Conservation (phyloP, 2,797 vertebrate species). For the Malurus leucopterus region DNA sequence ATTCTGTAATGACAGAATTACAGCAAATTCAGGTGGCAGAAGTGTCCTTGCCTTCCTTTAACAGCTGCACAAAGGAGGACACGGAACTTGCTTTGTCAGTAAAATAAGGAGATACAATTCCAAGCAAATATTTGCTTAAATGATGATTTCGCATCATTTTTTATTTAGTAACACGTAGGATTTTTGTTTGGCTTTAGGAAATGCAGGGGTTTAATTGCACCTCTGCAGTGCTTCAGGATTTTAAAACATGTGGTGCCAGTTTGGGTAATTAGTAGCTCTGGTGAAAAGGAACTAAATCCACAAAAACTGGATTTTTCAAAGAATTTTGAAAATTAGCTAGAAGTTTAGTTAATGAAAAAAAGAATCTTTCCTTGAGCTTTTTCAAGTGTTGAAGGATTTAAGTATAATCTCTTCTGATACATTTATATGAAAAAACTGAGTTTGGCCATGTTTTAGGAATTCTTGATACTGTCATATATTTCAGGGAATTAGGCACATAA, state of each 20-base stretch:
- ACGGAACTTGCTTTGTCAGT: neutral
- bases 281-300: neutral
- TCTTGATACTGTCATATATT: neutral
- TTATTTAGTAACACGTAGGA: neutral
- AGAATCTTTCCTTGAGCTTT: neutral
- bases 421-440: neutral
- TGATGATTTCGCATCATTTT: neutral
- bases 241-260: neutral
- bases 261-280: neutral
- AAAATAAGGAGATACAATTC: neutral
- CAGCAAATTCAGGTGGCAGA: neutral
- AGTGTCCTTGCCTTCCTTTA: neutral
- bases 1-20: neutral
- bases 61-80: neutral
- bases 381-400: neutral
- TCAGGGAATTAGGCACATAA: neutral
- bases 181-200: neutral
- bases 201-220: neutral
- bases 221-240: neutral
- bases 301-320: neutral
- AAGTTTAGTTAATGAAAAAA: neutral
- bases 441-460: neutral
- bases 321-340: neutral
- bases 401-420: neutral
- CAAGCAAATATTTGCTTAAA: conserved; percentile 3